Evolutionary conservation across 2,888 invertebrate genomes (phyloP).

Genomic region (Oxyteleia sp.): DNA sequence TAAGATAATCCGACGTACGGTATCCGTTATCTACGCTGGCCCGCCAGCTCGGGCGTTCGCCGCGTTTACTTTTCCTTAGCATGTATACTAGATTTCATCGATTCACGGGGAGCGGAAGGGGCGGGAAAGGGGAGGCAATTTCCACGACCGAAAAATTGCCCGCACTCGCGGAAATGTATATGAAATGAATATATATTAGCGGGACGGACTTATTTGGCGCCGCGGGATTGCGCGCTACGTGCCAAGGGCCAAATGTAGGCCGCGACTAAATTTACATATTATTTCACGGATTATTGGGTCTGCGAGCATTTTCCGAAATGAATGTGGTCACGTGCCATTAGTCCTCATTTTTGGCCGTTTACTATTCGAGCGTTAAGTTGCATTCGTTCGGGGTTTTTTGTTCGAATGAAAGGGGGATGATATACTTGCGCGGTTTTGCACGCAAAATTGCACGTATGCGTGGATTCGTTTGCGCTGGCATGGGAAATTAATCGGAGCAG

Average conservation of each 20-base stretch:
- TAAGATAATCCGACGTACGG: constrained; percentile 57
- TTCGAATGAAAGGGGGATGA: too few relatives aligned
- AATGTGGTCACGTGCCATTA: constrained; percentile 24
- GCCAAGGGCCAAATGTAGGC: constrained; percentile 58
- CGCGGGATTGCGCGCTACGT: constrained; percentile 40
- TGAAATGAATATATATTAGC: constrained; percentile 68
- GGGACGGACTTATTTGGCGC: constrained; percentile 34
- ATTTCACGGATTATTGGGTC: constrained; percentile 67
- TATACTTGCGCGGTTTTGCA: too few relatives aligned
- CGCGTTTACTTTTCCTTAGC: constrained; percentile 60
- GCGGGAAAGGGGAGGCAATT: background rate
- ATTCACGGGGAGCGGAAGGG: constrained; percentile 5
- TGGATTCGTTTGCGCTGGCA: too few relatives aligned
- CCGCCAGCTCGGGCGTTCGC: constrained; percentile 26
- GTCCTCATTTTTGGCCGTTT: constrained; percentile 31
- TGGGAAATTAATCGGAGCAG: too few relatives aligned
- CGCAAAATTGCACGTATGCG: too few relatives aligned
- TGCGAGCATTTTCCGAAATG: constrained; percentile 18
- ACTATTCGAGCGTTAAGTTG: constrained; percentile 8
- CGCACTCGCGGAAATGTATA: constrained; percentile 19
- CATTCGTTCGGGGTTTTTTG: background rate
- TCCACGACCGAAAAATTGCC: constrained; percentile 21
- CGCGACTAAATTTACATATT: constrained; percentile 56
- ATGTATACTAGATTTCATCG: constrained; percentile 55
- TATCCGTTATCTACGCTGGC: constrained; percentile 38